Percentiles rank a stretch among this genome's conserved stretches.
These are phyloP conservation scores for Hetaerina titia DNA, from an alignment of 2,888 invertebrate genomes.

Conservation along the genomic window DNA sequence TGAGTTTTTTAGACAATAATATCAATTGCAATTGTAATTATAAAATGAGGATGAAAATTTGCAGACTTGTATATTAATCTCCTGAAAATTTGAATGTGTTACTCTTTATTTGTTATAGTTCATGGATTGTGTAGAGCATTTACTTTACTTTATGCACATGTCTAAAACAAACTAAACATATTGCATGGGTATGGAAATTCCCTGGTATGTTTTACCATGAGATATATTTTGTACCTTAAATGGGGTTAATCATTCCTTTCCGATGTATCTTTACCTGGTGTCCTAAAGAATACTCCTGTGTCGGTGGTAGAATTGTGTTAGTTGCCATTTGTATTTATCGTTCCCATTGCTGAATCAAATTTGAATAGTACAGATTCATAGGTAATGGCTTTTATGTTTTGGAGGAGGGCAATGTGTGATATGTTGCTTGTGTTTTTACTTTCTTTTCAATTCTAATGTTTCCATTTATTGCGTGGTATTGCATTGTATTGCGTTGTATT, in stretches of 20 bases:
- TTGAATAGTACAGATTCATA: not conserved
- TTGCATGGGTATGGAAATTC: not conserved
- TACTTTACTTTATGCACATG: not conserved
- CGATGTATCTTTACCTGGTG: not conserved
- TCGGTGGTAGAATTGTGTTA: not conserved
- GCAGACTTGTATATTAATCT: not conserved
- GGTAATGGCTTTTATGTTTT: constrained; percentile 47
- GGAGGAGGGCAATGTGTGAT: constrained; percentile 11
- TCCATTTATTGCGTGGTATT: not conserved
- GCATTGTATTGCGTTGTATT: not conserved
- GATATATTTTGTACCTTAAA: not conserved
- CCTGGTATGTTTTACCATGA: not conserved
- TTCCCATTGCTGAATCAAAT: not conserved
- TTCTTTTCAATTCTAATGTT: not conserved
- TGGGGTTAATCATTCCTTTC: not conserved
- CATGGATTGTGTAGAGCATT: not conserved
- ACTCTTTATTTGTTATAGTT: not conserved
- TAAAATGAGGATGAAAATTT: not conserved
- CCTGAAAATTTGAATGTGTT: not conserved
- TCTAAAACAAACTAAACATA: not conserved
- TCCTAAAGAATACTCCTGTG: not conserved
- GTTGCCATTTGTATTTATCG: not conserved
- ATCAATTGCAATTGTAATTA: not conserved
- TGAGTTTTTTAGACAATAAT: not conserved
- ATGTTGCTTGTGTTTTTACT: not conserved